Evolutionary conservation across 2,113 vertebrate genomes (phyloP).

Genomic region (Gobius niger): DNA sequence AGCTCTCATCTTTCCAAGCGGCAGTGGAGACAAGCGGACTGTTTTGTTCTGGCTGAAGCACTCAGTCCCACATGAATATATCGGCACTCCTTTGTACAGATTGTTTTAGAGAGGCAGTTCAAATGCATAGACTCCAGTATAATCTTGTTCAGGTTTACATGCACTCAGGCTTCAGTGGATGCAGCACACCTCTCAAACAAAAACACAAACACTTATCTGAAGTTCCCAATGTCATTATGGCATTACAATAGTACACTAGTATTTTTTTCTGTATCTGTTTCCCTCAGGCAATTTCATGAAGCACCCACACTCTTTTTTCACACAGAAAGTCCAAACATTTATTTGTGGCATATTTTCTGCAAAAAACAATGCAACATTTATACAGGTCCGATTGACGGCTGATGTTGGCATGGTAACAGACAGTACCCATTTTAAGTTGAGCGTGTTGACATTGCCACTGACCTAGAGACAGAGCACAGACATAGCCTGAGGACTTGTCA

Average conservation of each 20-base stretch:
- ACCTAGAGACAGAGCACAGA: background rate
- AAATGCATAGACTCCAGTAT: background rate
- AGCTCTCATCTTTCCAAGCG: background rate
- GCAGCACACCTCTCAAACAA: background rate
- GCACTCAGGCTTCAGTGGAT: background rate
- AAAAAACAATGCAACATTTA: conserved; percentile 1
- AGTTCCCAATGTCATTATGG: too few relatives aligned
- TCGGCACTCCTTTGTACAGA: background rate
- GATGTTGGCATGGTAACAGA: conserved; percentile 1
- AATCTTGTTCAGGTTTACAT: background rate
- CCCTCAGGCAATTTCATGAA: too few relatives aligned
- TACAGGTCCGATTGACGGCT: background rate
- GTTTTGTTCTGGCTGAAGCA: background rate
- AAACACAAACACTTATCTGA: background rate
- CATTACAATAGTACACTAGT: too few relatives aligned
- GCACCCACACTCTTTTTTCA: too few relatives aligned
- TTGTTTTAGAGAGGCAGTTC: background rate
- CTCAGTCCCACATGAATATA: background rate
- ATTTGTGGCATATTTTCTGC: background rate
- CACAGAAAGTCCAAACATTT: background rate
- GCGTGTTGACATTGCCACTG: background rate
- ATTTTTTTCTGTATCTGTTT: too few relatives aligned
- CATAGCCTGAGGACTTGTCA: background rate
- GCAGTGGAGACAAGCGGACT: background rate
- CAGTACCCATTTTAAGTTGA: background rate